Evolutionary conservation across 1,140 invertebrate genomes (phyloP), one percentile per base, ranked within the genome.

Genomic region (Papilio dardanus): DNA sequence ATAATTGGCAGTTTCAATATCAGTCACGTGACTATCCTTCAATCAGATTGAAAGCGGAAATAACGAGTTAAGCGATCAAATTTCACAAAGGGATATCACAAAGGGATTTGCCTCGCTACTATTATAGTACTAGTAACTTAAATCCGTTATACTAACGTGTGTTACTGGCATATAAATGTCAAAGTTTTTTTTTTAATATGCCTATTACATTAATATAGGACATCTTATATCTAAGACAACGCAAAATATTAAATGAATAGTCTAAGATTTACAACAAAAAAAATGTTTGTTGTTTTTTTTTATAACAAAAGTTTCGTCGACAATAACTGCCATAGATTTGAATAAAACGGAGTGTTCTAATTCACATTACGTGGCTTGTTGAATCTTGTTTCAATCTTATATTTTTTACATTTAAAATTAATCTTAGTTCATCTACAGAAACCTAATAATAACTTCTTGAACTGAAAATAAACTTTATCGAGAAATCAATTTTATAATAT

Each of bases 401-500:
- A 37, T 8, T 6, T 37, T 37, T 10, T 37, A 37, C 35, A 37
- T 12, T 37, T 28, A 28, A 12, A 58, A 58, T 65, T 33, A 66
- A 10, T 16, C 30, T 37, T 16, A 31, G n/a, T 21, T 40, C 33
- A 35, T 37, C 31, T 40, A 68, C 10, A 21, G 33, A 40, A 35
- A 68, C n/a, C n/a, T 33, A 68, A 68, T 68, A 68, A 40, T 68
- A 68, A 35, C 66, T 37, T 37, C n/a, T n/a, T n/a, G n/a, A n/a
- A n/a, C n/a, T 40, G 30, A 12, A 68, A 21, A 40, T n/a, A 68
- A 69, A 69, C 35, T 14, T 42, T 69, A n/a, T 21, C 67, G 33
- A 37, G 67, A 10, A 69, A 37, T 69, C 67, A 69, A 69, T 69
- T 69, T 69, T 69, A 69, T 40, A 69, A 69, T 7, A 33, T 69